Percentiles rank a stretch among this genome's conserved stretches.
phyloP scores from a whole-genome alignment of 2,113 vertebrate species.

The Gavia stellata region DNA sequence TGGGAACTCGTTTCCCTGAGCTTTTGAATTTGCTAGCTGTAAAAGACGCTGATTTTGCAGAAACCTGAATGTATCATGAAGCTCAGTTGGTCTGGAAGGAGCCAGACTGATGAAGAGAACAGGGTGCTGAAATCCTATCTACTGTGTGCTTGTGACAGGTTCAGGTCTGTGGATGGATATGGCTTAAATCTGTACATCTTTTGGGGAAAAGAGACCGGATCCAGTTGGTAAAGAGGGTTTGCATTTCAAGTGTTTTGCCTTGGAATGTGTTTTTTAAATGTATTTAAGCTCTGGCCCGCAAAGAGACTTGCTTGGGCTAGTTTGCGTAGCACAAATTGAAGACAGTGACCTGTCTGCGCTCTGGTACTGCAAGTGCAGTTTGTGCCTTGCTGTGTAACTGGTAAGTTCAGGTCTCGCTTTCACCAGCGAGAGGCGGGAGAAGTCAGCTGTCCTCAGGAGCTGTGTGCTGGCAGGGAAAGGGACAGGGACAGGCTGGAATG shows the following conservation, averaged over 20 bases:
- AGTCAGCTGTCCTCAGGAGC: neutral
- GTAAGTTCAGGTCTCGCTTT: neutral
- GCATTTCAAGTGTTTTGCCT: slow-evolving; percentile 65
- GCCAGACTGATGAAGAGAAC: slow-evolving; percentile 42
- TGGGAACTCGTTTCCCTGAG: slow-evolving; percentile 52
- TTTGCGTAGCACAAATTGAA: slow-evolving; percentile 26
- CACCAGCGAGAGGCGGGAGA: slow-evolving; percentile 24
- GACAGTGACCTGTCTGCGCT: slow-evolving; percentile 14
- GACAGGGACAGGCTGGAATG: neutral
- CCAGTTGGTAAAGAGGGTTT: slow-evolving; percentile 37
- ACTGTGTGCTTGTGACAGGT: slow-evolving; percentile 29
- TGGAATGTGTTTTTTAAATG: slow-evolving; percentile 58
- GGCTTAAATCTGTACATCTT: slow-evolving; percentile 43
- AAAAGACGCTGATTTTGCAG: slow-evolving; percentile 27
- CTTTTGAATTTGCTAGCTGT: slow-evolving; percentile 29
- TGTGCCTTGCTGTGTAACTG: neutral
- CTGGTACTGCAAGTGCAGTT: slow-evolving; percentile 15
- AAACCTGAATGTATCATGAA: slow-evolving; percentile 35
- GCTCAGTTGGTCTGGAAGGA: slow-evolving; percentile 56
- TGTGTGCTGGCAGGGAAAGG: slow-evolving; percentile 13
- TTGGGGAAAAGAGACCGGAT: slow-evolving; percentile 63
- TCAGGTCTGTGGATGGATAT: slow-evolving; percentile 46
- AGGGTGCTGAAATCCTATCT: slow-evolving; percentile 62
- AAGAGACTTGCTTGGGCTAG: slow-evolving; percentile 19
- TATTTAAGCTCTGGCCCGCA: slow-evolving; percentile 16